Base-by-base conservation (phyloP, 2,113 vertebrate species). In the Heliornis fulica region DNA sequence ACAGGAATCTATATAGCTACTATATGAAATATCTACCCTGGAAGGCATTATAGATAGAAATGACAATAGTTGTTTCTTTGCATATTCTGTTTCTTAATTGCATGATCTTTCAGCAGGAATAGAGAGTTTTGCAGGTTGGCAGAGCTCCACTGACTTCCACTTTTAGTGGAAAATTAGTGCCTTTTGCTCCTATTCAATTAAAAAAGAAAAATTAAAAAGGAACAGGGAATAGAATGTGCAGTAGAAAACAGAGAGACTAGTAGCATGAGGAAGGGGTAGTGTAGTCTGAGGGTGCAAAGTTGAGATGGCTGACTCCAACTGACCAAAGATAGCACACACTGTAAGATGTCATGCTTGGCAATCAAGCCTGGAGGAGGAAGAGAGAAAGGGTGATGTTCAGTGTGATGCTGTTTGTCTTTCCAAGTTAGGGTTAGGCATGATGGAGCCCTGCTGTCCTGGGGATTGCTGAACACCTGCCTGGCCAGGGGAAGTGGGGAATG, bases 341-440 rank as follows among this genome's bases (percentile, higher is more conserved):
- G 1, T 29, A n/a, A 15, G 12, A 61, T 2, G 4, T 87, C 15
- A 1, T 11, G 31, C 16, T 88, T 25, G 41, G 19, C 20, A 34
- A 10, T 4, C 13, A 41, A 87, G 63, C 3, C 40, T 56, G n/a
- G 19, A 15, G 13, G 11, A 59, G 57, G 50, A 38, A 65, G 53
- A 3, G 68, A n/a, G 40, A 78, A 34, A 19, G 10, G n/a, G 7
- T 46, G 17, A 43, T 0, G 0, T 61, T 45, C 1, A 0, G 10
- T 40, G 10, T 40, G 3, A 79, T 14, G 12, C 5, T 2, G 2
- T 80, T 56, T 56, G 15, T 23, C 15, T 80, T 54, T 50, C 56
- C 15, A 29, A 15, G 22, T 53, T 31, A 32, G 28, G 1, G 1
- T 51, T 14, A 34, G 0, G 0, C 0, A 2, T 26, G 38, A 23